phyloP scores from a whole-genome alignment of 1,140 invertebrate genomes.

The Hesperophylax magnus region DNA sequence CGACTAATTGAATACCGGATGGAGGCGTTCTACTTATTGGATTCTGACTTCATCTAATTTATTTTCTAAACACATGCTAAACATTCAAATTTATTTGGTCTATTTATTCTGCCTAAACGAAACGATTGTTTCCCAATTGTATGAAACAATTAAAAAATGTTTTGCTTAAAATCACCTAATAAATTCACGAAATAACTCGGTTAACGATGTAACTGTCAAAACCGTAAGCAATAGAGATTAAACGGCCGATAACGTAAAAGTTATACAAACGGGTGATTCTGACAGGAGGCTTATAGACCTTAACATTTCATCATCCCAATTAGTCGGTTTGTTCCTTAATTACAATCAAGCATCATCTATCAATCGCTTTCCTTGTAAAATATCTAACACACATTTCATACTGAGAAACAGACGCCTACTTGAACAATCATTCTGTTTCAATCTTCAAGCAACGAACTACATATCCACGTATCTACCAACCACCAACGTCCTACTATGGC shows the following conservation, averaged over 20 bases:
- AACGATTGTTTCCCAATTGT: constrained; percentile 36
- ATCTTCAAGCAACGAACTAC: constrained; percentile 25
- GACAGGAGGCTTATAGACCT: constrained; percentile 4
- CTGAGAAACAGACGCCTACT: constrained; percentile 24
- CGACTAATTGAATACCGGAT: no score
- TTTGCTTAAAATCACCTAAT: constrained; percentile 35
- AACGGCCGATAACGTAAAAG: constrained; percentile 24
- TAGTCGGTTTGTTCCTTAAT: constrained; percentile 52
- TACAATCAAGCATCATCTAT: constrained; percentile 41
- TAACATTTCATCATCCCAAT: constrained; percentile 52
- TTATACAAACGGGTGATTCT: constrained; percentile 44
- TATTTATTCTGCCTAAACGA: constrained; percentile 1
- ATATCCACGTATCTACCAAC: no score
- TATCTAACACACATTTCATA: constrained; percentile 32
- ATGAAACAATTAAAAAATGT: constrained; percentile 25
- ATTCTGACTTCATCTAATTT: no score
- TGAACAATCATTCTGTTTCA: constrained; percentile 30
- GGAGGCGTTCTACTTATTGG: no score
- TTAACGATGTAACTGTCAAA: constrained; percentile 45
- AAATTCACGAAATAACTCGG: constrained; percentile 38
- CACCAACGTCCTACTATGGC: no score
- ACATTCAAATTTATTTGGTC: no score
- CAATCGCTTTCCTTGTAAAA: constrained; percentile 34
- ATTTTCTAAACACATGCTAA: no score
- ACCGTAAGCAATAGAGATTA: constrained; percentile 37